These are phyloP conservation scores for Drosophila erecta DNA, from an alignment of 1,140 invertebrate genomes.

Conservation along the genomic window DNA sequence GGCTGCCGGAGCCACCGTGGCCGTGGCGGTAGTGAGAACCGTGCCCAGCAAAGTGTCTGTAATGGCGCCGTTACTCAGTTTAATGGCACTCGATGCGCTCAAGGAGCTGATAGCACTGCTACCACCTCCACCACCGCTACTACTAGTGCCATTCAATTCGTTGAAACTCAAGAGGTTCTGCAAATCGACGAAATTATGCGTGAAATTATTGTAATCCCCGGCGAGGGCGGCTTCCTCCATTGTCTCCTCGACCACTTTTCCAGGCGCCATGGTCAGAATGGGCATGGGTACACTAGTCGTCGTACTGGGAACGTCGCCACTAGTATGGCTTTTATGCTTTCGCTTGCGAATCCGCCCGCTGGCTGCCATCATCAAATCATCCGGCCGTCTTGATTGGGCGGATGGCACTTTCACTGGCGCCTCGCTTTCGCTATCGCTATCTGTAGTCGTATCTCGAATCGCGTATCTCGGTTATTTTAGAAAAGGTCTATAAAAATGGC, in stretches of 20 bases:
- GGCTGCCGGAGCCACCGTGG: constrained; percentile 67
- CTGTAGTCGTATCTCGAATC: constrained; percentile 7
- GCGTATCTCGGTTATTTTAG: constrained; percentile 37
- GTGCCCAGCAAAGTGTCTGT: constrained; percentile 75
- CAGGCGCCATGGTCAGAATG: constrained; percentile 17
- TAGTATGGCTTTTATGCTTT: constrained; percentile 60
- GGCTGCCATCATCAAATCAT: constrained; percentile 55
- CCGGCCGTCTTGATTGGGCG: constrained; percentile 42
- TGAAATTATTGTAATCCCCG: constrained; percentile 73
- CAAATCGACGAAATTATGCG: constrained; percentile 80
- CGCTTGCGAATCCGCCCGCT: constrained; percentile 66
- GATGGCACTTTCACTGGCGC: constrained; percentile 49
- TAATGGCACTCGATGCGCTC: constrained; percentile 69
- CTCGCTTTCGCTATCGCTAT: constrained; percentile 38
- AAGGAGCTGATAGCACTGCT: constrained; percentile 43
- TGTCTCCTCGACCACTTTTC: constrained; percentile 30
- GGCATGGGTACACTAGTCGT: neutral
- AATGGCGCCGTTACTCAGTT: constrained; percentile 75
- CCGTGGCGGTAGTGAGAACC: constrained; percentile 76
- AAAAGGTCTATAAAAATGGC: constrained; percentile 78
- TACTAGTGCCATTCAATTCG: constrained; percentile 41
- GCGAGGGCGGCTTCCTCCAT: constrained; percentile 30
- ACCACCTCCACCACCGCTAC: constrained; percentile 27
- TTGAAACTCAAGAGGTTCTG: constrained; percentile 78
- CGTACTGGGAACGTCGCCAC: constrained; percentile 54